These are phyloP conservation scores for Labeo rohita DNA, from an alignment of 2,113 vertebrate species.

Conservation along the genomic window DNA sequence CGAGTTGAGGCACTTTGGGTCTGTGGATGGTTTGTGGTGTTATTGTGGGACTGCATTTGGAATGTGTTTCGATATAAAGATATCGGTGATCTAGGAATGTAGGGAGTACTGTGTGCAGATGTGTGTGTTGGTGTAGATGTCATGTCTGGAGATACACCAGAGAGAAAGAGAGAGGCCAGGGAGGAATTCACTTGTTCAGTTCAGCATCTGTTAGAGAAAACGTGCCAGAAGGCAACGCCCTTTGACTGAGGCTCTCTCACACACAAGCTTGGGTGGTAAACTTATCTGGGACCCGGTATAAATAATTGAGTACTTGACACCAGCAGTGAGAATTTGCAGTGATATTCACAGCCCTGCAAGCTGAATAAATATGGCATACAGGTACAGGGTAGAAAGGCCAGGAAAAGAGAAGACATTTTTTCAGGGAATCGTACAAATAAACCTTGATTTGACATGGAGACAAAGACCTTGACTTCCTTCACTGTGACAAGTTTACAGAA, in stretches of 20 bases:
- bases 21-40: constrained; percentile 21
- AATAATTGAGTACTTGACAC: constrained; percentile 65
- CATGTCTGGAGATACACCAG: constrained; percentile 1
- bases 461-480: not conserved
- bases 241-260: constrained; percentile 49
- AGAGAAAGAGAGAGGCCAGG: not conserved
- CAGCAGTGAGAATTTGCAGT: constrained; percentile 48
- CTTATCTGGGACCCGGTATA: constrained; percentile 64
- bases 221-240: constrained; percentile 39
- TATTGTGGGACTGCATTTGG: not conserved
- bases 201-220: constrained; percentile 58
- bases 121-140: not conserved
- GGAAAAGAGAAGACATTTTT: not conserved
- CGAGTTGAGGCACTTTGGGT: too few species aligned
- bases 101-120: constrained; percentile 11
- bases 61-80: constrained; percentile 25
- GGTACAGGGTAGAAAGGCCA: not conserved
- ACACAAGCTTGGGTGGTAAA: constrained; percentile 52
- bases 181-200: constrained; percentile 50
- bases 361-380: not conserved
- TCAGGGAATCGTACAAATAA: not conserved
- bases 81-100: constrained; percentile 18
- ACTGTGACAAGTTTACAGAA: not conserved
- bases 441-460: not conserved
- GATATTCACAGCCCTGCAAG: constrained; percentile 55